Percentiles rank a stretch among this genome's conserved stretches.
Conservation (phyloP, 23 tunicate species). For the Ciona savignyi region DNA sequence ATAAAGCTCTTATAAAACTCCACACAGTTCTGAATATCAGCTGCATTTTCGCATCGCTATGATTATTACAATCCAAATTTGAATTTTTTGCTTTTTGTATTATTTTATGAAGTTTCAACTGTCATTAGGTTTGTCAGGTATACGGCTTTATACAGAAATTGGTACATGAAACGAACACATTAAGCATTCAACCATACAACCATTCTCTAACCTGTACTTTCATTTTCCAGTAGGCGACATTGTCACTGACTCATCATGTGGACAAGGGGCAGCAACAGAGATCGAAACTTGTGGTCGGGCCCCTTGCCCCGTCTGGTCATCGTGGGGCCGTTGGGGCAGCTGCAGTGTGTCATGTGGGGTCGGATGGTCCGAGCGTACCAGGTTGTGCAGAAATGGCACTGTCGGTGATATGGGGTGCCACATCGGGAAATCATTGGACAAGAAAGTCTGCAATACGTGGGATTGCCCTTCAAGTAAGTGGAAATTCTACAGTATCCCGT, state of each 20-base stretch:
- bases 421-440: not conserved
- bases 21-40: too few species aligned
- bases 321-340: constrained; percentile 56
- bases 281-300: constrained; percentile 11
- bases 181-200: too few species aligned
- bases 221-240: too few species aligned
- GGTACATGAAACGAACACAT: too few species aligned
- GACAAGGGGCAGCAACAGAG: constrained; percentile 2
- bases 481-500: too few species aligned
- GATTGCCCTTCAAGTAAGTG: constrained; percentile 44
- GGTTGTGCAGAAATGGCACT: constrained; percentile 42
- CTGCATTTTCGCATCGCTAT: too few species aligned
- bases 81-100: too few species aligned
- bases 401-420: constrained; percentile 37
- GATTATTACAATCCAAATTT: too few species aligned
- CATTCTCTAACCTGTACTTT: too few species aligned
- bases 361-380: constrained; percentile 23
- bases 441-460: constrained; percentile 34
- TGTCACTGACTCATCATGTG: constrained; percentile 3
- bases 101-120: too few species aligned
- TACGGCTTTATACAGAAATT: not conserved
- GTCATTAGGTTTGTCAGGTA: too few species aligned
- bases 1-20: too few species aligned
- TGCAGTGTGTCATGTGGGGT: constrained; percentile 75
- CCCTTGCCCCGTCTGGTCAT: constrained; percentile 40